phyloP scores from a whole-genome alignment of 1,140 invertebrate species.

The Trichonephila clavata region DNA sequence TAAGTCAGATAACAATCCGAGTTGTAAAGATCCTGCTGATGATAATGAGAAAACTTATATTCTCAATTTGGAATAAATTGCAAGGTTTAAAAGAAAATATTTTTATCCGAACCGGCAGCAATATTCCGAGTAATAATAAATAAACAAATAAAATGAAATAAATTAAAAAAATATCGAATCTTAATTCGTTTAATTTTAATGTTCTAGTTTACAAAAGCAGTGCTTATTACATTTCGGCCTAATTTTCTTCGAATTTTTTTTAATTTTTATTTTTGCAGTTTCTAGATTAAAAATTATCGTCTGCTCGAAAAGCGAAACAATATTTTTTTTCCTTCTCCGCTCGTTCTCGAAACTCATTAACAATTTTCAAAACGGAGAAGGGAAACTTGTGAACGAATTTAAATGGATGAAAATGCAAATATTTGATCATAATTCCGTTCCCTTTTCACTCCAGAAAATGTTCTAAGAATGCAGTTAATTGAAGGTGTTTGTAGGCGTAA shows the following conservation, averaged over 20 bases:
- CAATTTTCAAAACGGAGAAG: conserved; percentile 38
- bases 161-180: not conserved
- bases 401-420: conserved; percentile 67
- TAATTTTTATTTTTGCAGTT: not conserved
- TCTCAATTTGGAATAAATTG: conserved; percentile 19
- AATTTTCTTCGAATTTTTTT: not conserved
- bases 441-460: conserved; percentile 41
- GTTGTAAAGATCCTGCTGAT: not conserved
- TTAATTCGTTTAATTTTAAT: conserved; percentile 59
- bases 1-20: conserved; percentile 8
- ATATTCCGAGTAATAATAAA: not conserved
- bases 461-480: conserved; percentile 44
- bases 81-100: not conserved
- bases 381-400: conserved; percentile 42
- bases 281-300: conserved; percentile 65
- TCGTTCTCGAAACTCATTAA: conserved; percentile 48
- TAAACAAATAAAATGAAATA: not conserved
- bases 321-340: conserved; percentile 23
- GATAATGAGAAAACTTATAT: conserved; percentile 13
- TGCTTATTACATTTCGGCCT: conserved; percentile 43
- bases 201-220: conserved; percentile 31
- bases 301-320: conserved; percentile 37
- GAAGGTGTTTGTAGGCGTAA: conserved; percentile 51
- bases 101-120: not conserved
- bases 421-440: conserved; percentile 62